A percentile compares a stretch with the other conserved stretches of the same genome.
Evolutionary conservation across 2,888 invertebrate genomes (phyloP).

Genomic region (Ornithoptera alexandrae): DNA sequence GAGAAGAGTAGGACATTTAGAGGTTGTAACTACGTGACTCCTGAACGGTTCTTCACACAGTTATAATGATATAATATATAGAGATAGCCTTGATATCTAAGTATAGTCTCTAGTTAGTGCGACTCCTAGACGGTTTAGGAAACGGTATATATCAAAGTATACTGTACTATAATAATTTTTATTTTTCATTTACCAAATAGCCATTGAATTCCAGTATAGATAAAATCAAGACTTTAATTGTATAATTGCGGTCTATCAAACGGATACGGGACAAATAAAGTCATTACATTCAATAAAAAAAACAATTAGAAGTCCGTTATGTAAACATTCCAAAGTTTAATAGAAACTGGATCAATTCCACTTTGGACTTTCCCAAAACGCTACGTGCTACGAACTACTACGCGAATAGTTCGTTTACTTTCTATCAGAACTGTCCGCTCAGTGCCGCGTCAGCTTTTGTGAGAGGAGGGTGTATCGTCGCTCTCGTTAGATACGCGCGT

Average conservation of each 20-base stretch:
- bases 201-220: background rate
- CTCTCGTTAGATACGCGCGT: constrained; percentile 24
- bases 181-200: background rate
- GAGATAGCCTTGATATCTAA: too few species aligned
- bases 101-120: too few species aligned
- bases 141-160: too few species aligned
- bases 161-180: too few species aligned
- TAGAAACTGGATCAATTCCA: constrained; percentile 56
- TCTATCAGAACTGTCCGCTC: constrained; percentile 32
- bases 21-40: too few species aligned
- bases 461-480: constrained; percentile 34
- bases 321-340: constrained; percentile 32
- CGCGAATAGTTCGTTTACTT: constrained; percentile 10
- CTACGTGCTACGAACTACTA: constrained; percentile 48
- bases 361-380: constrained; percentile 53
- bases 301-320: background rate
- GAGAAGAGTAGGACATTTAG: too few species aligned
- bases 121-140: too few species aligned
- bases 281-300: background rate
- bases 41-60: too few species aligned
- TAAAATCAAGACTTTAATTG: background rate
- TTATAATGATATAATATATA: too few species aligned
- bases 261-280: background rate
- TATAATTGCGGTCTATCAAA: background rate
- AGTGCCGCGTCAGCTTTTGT: constrained; percentile 53